Percentiles rank a stretch among this genome's conserved stretches.
Evolutionary conservation across 2,888 invertebrate genomes (phyloP).

Genomic region (Eristalis intricaria): DNA sequence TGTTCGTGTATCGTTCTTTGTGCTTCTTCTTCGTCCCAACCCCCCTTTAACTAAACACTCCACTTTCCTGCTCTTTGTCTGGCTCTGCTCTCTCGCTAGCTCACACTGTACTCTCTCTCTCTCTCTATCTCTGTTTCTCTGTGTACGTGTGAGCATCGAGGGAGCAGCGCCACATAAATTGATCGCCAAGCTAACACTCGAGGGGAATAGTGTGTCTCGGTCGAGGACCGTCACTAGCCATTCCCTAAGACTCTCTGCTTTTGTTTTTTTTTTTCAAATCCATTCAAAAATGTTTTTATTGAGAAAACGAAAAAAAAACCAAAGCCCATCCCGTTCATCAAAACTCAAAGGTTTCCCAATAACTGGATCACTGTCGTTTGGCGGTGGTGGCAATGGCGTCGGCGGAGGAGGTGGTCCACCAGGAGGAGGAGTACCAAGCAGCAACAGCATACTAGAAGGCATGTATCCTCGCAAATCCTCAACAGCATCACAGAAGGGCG

Average conservation of each 20-base stretch:
- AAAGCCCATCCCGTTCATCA: constrained; percentile 27
- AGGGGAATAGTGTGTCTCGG: no score
- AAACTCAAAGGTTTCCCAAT: constrained; percentile 68
- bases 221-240: not conserved
- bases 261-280: constrained; percentile 57
- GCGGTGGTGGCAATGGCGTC: constrained; percentile 12
- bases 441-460: not conserved
- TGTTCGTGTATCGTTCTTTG: no score
- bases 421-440: not conserved
- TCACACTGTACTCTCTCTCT: no score
- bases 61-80: no score
- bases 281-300: not conserved
- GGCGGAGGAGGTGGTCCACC: not conserved
- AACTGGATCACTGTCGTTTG: constrained; percentile 73
- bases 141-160: no score
- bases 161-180: no score
- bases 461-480: constrained; percentile 25
- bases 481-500: not conserved
- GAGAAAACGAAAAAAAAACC: constrained; percentile 35
- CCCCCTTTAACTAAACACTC: not conserved
- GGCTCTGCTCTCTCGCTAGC: no score
- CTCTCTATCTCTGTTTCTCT: no score
- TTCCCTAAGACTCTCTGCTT: constrained; percentile 3
- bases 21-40: constrained; percentile 16
- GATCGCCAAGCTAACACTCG: no score